These are phyloP conservation scores for Lasioglossum vierecki DNA, from an alignment of 2,888 invertebrate genomes.

Conservation along the genomic window DNA sequence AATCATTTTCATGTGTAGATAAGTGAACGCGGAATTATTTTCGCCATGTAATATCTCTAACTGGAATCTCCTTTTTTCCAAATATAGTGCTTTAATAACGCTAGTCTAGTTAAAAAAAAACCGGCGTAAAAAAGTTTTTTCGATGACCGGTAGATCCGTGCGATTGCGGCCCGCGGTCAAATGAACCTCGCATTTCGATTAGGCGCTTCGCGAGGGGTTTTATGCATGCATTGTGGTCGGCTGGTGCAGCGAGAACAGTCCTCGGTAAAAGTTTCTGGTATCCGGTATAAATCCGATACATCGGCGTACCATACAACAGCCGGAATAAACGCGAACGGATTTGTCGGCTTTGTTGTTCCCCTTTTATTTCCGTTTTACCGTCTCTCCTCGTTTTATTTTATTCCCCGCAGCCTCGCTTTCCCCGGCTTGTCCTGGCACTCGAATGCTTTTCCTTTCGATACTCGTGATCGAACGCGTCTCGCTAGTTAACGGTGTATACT, in stretches of 20 bases:
- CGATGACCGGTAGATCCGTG: slow-evolving; percentile 61
- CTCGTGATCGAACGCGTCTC: neutral
- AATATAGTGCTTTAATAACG: neutral
- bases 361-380: slow-evolving; percentile 33
- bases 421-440: slow-evolving; percentile 10
- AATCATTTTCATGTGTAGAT: neutral
- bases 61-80: neutral
- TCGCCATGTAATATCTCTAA: too few relatives aligned
- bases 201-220: slow-evolving; percentile 65
- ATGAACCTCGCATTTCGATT: slow-evolving; percentile 67
- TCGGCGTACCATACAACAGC: neutral
- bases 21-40: neutral
- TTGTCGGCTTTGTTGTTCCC: slow-evolving; percentile 31
- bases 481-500: neutral
- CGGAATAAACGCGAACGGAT: slow-evolving; percentile 37
- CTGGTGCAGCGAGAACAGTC: slow-evolving; percentile 47
- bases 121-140: slow-evolving; percentile 52
- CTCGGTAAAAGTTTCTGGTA: slow-evolving; percentile 54
- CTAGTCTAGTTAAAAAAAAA: slow-evolving; percentile 34
- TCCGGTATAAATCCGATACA: slow-evolving; percentile 40
- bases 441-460: neutral
- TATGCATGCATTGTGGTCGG: slow-evolving; percentile 63
- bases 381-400: slow-evolving; percentile 27
- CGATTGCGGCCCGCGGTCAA: slow-evolving; percentile 65
- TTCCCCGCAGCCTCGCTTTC: neutral